These are phyloP conservation scores for Ptychoptera albimana DNA, from an alignment of 2,888 invertebrate species.

Conservation along the genomic window DNA sequence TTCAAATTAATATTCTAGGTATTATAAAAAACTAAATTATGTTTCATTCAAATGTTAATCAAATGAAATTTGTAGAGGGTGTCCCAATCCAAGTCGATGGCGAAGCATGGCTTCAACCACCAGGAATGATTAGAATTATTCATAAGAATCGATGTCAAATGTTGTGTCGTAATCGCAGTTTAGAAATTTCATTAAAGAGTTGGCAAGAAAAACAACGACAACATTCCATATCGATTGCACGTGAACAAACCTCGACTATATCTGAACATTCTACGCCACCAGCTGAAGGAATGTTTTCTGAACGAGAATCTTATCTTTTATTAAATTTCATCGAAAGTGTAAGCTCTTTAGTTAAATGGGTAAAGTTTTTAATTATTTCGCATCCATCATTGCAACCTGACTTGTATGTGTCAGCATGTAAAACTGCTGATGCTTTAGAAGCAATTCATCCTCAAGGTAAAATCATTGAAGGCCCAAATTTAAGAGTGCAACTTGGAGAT, in stretches of 20 bases:
- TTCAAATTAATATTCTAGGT: slow-evolving; percentile 89
- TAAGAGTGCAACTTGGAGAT: slow-evolving; percentile 57
- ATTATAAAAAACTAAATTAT: slow-evolving; percentile 25
- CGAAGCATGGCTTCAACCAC: slow-evolving; percentile 95
- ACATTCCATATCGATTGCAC: slow-evolving; percentile 34
- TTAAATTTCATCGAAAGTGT: slow-evolving; percentile 70
- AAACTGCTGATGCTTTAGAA: slow-evolving; percentile 51
- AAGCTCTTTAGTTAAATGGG: slow-evolving; percentile 75
- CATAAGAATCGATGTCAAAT: slow-evolving; percentile 97
- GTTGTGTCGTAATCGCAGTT: slow-evolving; percentile 76
- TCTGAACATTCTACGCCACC: slow-evolving; percentile 20
- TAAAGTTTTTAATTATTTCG: slow-evolving; percentile 47
- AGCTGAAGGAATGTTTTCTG: slow-evolving; percentile 33
- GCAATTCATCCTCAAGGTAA: slow-evolving; percentile 68
- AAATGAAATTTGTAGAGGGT: slow-evolving; percentile 37
- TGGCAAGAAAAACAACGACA: slow-evolving; percentile 74
- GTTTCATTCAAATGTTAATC: too few species aligned
- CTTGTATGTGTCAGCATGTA: slow-evolving; percentile 57
- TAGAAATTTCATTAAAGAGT: slow-evolving; percentile 76
- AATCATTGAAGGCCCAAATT: slow-evolving; percentile 56
- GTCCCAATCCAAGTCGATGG: slow-evolving; percentile 95
- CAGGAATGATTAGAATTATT: slow-evolving; percentile 87
- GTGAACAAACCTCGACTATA: slow-evolving; percentile 30
- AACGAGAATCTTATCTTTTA: slow-evolving; percentile 34
- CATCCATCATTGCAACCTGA: slow-evolving; percentile 53